These are phyloP conservation scores for Anguilla rostrata DNA, from an alignment of 2,113 vertebrate species.

Conservation along the genomic window DNA sequence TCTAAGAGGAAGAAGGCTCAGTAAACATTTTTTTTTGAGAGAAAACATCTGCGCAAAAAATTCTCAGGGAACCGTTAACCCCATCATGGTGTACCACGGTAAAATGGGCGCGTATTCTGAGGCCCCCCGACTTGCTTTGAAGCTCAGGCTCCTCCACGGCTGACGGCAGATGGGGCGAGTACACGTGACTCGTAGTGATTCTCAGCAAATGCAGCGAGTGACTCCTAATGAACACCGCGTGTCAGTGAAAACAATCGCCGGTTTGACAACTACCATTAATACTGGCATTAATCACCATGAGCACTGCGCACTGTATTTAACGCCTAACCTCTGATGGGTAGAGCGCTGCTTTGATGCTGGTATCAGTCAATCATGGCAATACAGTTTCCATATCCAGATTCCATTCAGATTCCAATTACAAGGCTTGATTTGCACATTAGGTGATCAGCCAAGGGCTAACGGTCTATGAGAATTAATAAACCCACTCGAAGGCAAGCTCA, in stretches of 20 bases:
- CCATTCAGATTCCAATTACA: slow-evolving; percentile 10
- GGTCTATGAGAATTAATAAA: slow-evolving; percentile 35
- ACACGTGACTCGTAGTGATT: no score
- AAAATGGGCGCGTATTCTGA: background rate
- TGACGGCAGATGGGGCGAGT: background rate
- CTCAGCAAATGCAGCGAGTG: background rate
- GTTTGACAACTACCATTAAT: slow-evolving; percentile 23
- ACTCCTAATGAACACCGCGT: slow-evolving; percentile 1
- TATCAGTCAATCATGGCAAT: slow-evolving; percentile 21
- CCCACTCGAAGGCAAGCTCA: slow-evolving; percentile 13
- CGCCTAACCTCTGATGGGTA: slow-evolving; percentile 6
- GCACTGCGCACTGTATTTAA: background rate
- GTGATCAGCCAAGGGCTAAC: slow-evolving; percentile 32
- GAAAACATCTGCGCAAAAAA: background rate
- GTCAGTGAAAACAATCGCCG: slow-evolving; percentile 16
- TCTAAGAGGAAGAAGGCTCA: background rate
- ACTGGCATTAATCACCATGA: slow-evolving; percentile 15
- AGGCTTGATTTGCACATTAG: slow-evolving; percentile 32
- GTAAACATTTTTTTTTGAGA: background rate
- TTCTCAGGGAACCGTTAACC: background rate
- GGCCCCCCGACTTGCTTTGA: background rate
- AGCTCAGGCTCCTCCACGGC: background rate
- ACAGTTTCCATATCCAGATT: background rate
- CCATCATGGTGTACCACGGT: background rate
- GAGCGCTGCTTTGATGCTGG: background rate